Evolutionary conservation across 1,140 invertebrate species (phyloP), one percentile per base, ranked within the genome.

Genomic region (Zophobas morio): DNA sequence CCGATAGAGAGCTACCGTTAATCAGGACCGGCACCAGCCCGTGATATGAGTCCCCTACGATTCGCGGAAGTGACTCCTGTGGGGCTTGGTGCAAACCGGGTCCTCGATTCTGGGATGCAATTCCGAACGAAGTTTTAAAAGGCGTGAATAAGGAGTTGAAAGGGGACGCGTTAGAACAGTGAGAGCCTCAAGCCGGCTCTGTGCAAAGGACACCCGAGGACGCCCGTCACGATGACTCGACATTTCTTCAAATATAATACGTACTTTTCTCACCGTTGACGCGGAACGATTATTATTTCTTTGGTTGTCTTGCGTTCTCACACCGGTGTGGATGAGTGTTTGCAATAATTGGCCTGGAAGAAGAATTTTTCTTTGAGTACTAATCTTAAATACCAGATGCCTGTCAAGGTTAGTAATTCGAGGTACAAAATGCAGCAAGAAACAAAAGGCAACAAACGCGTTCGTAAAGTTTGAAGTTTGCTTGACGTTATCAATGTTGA

Each of bases 211-310:
- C 54, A 36, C 54, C 54, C 54, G 54, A 53, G 49, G 49, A 53
- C 56, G 37, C 60, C 53, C 60, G 57, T 63, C 57, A 63, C 57
- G 60, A 66, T 66, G 60, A 66, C 60, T 66, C 39, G 60, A 66
- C 60, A 39, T 5, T 60, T 60, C 39, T 66, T 66, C 8, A 37
- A 66, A 32, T 42, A 66, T 66, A 66, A 66, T 66, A 66, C 37
- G 60, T 33, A 66, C 60, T 66, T 66, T 66, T 66, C 60, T 66
- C 60, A 66, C 60, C 60, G 60, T 66, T 66, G 60, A 66, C 60
- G 60, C 60, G 39, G 60, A 66, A 66, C 60, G 60, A 66, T 66
- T 66, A 66, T 66, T 66, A 66, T 66, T 66, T 66, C 60, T 66
- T 66, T 42, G 60, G 60, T 42, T 66, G 60, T 66, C 60, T 66